Evolutionary conservation across 2,888 invertebrate species (phyloP), one percentile per base, ranked within the genome.

Genomic region (Dione vanillae): DNA sequence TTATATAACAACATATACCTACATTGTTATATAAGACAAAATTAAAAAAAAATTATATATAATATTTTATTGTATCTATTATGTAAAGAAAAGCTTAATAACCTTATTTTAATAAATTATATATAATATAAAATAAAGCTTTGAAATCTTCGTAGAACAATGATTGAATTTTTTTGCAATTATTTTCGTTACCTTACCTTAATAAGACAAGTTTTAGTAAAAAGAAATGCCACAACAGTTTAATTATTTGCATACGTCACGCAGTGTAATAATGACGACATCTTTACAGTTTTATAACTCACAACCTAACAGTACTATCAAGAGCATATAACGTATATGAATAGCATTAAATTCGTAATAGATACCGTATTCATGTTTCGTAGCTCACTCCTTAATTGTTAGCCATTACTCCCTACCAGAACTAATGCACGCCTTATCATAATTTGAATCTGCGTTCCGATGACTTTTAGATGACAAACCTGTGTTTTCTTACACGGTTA

Each of bases 381-480:
- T 54, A 71, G 68, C 70, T 83, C 77, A 69, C 78, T 83, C 83
- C 83, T 86, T 88, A 90, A 90, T 89, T 86, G 88, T 82, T 75
- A 77, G 82, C 86, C 89, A 92, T 92, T 92, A 92, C 83, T 83
- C 81, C 83, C 86, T 93, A 88, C 91, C 92, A 90, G 91, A 93
- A 93, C 93, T 92, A 93, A 93, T 93, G 90, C 85, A 78, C 82
- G 84, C 82, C 89, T 92, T 93, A 93, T 93, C 93, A 89, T 93
- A 92, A 92, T 92, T 90, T 86, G 88, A 88, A 93, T 93, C 93
- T 91, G 89, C 90, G 84, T 89, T 88, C 84, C 87, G 85, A 91
- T 89, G 89, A 89, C 85, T 89, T 88, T 90, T 87, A 89, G 89
- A 91, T 89, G 92, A 92, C 92, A 90, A 91, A 90, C 90, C 89